A percentile compares a stretch with the other conserved stretches of the same genome.
Conservation (phyloP, 2,113 vertebrate genomes). For the Misgurnus mizolepis region DNA sequence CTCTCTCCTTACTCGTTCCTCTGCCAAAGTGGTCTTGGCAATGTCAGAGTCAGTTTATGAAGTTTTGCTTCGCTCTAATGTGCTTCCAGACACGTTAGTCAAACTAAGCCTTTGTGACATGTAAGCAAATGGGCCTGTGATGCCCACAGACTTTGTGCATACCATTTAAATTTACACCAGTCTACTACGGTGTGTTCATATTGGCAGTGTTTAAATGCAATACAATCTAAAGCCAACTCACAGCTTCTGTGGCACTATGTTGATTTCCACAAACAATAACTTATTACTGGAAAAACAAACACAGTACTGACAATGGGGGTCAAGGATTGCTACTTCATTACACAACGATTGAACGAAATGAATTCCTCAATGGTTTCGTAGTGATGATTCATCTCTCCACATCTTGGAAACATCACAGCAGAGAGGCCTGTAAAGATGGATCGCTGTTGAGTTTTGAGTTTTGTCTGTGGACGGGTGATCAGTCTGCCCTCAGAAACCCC, state of each 20-base stretch:
- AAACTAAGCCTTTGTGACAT: slow-evolving; percentile 44
- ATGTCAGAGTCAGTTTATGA: slow-evolving; percentile 23
- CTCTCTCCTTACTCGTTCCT: neutral
- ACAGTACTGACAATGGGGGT: too few species aligned
- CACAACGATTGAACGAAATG: too few species aligned
- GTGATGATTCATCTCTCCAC: slow-evolving; percentile 7
- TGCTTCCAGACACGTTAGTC: slow-evolving; percentile 41
- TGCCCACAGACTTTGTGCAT: slow-evolving; percentile 29
- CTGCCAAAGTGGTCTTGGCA: slow-evolving; percentile 27
- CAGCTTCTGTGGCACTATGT: too few species aligned
- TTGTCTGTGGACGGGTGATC: slow-evolving; percentile 25
- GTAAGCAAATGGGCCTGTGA: slow-evolving; percentile 38
- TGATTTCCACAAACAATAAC: too few species aligned
- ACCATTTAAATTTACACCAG: slow-evolving; percentile 29
- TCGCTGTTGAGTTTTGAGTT: slow-evolving; percentile 14
- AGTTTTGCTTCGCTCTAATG: slow-evolving; percentile 25
- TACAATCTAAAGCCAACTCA: too few species aligned
- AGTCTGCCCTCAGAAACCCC: slow-evolving; percentile 31
- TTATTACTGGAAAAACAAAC: neutral
- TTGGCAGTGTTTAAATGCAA: too few species aligned
- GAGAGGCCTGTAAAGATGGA: slow-evolving; percentile 33
- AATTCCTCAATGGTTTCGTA: neutral
- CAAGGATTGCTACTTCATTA: too few species aligned
- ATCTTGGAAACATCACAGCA: slow-evolving; percentile 5
- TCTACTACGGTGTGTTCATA: neutral